Percentiles rank a stretch among this genome's conserved stretches.
Conservation (phyloP, 2,113 vertebrate species). For the Lophochroa leadbeateri region DNA sequence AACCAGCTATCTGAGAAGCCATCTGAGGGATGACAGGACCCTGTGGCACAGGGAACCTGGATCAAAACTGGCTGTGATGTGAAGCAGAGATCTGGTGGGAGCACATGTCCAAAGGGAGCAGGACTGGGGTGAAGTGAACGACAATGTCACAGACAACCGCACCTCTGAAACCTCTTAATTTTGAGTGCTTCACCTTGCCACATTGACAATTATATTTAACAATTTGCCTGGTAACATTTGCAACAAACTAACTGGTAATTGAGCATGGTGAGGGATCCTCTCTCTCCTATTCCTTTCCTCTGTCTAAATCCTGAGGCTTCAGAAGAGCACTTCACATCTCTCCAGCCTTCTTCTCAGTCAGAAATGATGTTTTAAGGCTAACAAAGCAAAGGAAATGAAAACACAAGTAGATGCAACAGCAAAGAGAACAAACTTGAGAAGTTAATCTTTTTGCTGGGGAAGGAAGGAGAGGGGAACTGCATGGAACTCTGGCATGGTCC, state of each 20-base stretch:
- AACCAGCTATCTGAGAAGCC: background rate
- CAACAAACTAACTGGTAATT: background rate
- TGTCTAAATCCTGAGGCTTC: background rate
- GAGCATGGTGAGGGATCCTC: background rate
- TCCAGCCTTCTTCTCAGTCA: background rate
- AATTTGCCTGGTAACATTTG: background rate
- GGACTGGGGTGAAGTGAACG: background rate
- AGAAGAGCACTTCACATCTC: background rate
- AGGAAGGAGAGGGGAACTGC: background rate
- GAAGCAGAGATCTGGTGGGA: background rate
- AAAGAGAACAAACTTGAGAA: background rate
- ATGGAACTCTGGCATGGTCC: background rate
- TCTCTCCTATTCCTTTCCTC: background rate
- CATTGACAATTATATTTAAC: background rate
- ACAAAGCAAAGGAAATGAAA: background rate
- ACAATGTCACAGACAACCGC: background rate
- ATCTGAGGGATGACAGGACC: background rate
- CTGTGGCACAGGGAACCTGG: background rate
- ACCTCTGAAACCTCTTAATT: background rate
- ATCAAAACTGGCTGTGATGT: background rate
- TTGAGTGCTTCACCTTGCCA: background rate
- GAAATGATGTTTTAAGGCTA: background rate
- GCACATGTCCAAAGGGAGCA: background rate
- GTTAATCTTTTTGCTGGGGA: background rate
- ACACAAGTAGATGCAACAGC: background rate